phyloP scores from a whole-genome alignment of 23 tunicate genomes.

The Botrylloides violaceus region DNA sequence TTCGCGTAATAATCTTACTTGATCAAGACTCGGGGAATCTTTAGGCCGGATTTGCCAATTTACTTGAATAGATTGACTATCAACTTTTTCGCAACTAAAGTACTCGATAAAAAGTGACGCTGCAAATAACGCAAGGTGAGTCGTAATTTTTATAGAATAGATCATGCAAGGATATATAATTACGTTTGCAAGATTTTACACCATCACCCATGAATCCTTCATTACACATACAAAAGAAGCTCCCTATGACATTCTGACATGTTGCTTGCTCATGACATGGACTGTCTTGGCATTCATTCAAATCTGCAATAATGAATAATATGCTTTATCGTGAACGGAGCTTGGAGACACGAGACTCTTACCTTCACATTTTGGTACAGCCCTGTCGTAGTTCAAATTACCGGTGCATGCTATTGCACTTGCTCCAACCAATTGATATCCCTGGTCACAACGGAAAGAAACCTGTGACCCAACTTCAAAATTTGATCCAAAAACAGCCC shows the following conservation, averaged over 20 bases:
- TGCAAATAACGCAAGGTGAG: constrained; percentile 6
- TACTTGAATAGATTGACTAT: constrained; percentile 20
- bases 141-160: not conserved
- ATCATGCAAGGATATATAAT: not conserved
- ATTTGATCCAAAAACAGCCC: constrained; percentile 24
- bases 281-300: constrained; percentile 44
- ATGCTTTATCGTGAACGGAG: not conserved
- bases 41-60: constrained; percentile 29
- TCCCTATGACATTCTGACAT: constrained; percentile 48
- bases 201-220: constrained; percentile 52
- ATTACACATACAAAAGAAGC: constrained; percentile 45
- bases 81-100: constrained; percentile 28
- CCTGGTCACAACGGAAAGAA: constrained; percentile 43
- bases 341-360: not conserved
- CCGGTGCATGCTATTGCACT: constrained; percentile 29
- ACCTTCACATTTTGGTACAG: constrained; percentile 73
- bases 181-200: constrained; percentile 35
- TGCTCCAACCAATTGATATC: constrained; percentile 44
- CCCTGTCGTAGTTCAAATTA: constrained; percentile 21
- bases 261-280: constrained; percentile 61
- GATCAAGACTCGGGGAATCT: constrained; percentile 5
- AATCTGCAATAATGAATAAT: constrained; percentile 44
- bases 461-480: constrained; percentile 34
- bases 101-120: constrained; percentile 39
- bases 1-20: not conserved